Evolutionary conservation across 1,140 invertebrate species (phyloP).

Genomic region (Procambarus clarkii): DNA sequence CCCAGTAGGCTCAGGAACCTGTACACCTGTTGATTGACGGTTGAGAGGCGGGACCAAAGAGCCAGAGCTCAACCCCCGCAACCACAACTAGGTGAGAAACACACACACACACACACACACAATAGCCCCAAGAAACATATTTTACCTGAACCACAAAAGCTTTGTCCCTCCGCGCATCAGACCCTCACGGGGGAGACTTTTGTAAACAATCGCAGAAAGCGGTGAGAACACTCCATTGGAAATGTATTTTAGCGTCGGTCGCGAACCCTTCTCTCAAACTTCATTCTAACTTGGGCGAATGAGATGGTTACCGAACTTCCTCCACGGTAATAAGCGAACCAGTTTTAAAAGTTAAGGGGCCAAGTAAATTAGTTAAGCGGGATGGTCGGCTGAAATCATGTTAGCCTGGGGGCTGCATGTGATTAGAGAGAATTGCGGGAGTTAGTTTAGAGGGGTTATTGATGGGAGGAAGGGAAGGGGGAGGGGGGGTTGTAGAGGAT

Average conservation of each 20-base stretch:
- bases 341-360: conserved; percentile 63
- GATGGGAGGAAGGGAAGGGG: background rate
- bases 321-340: conserved; percentile 56
- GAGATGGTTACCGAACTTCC: conserved; percentile 55
- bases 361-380: conserved; percentile 58
- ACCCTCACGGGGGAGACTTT: too few relatives aligned
- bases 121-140: too few relatives aligned
- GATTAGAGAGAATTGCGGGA: conserved; percentile 37
- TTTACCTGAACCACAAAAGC: too few relatives aligned
- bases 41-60: too few relatives aligned
- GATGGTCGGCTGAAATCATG: conserved; percentile 47
- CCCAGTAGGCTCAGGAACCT: too few relatives aligned
- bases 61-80: too few relatives aligned
- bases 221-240: background rate
- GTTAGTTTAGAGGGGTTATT: conserved; percentile 31
- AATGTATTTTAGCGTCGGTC: conserved; percentile 5
- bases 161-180: too few relatives aligned
- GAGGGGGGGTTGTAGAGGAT: too few relatives aligned
- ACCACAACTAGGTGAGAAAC: too few relatives aligned
- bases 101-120: too few relatives aligned
- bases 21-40: too few relatives aligned
- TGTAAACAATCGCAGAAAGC: background rate
- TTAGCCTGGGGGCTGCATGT: conserved; percentile 48
- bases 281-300: conserved; percentile 55
- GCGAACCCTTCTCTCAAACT: conserved; percentile 14